A percentile compares a stretch with the other conserved stretches of the same genome.
Conservation (phyloP, 2,888 invertebrate species). For the Charanyca ferruginea region DNA sequence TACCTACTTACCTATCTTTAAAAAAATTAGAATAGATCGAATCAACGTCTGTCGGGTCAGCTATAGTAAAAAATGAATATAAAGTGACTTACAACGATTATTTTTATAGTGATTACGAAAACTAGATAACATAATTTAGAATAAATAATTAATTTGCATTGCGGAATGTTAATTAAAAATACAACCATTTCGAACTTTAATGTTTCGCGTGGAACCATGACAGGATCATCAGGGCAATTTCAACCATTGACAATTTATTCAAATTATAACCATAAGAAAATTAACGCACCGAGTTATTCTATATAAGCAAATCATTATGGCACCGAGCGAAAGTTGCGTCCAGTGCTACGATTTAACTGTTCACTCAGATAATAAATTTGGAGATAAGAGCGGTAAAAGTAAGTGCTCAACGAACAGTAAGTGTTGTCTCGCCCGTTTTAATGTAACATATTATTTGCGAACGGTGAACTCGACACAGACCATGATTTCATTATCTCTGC, state of each 20-base stretch:
- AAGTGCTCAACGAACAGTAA: conserved; percentile 51
- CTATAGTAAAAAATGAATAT: too few relatives aligned
- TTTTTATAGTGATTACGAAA: too few relatives aligned
- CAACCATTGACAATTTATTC: background rate
- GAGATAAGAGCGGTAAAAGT: conserved; percentile 76
- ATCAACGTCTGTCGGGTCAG: too few relatives aligned
- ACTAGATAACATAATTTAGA: too few relatives aligned
- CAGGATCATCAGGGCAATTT: background rate
- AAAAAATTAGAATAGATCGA: too few relatives aligned
- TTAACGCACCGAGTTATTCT: conserved; percentile 36
- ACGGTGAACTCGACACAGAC: conserved; percentile 55
- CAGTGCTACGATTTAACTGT: conserved; percentile 69
- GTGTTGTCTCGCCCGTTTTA: conserved; percentile 58
- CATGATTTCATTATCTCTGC: conserved; percentile 61
- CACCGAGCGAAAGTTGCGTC: conserved; percentile 73
- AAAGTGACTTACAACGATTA: too few relatives aligned
- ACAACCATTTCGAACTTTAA: too few relatives aligned
- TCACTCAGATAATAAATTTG: conserved; percentile 72
- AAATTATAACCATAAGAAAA: conserved; percentile 30
- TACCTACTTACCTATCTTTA: too few relatives aligned
- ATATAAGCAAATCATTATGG: conserved; percentile 60
- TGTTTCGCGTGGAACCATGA: too few relatives aligned
- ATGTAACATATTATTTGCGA: conserved; percentile 59
- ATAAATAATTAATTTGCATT: too few relatives aligned
- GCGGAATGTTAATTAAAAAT: too few relatives aligned